A percentile compares a stretch with the other conserved stretches of the same genome.
Evolutionary conservation across 2,888 invertebrate species (phyloP).

Genomic region (Drosophila atripex): DNA sequence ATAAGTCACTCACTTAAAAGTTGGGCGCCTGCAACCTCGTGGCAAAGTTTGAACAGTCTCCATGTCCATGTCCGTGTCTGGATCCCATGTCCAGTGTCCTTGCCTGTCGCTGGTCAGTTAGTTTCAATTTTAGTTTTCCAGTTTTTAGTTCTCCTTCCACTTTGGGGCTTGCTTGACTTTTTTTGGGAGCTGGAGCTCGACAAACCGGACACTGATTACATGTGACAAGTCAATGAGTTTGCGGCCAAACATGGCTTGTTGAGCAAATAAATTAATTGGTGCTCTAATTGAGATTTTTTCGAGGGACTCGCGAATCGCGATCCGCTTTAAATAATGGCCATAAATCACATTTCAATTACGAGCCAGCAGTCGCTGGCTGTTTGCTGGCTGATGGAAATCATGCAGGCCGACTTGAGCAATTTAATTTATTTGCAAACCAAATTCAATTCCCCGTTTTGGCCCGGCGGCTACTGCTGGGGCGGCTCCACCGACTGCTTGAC

Average conservation of each 20-base stretch:
- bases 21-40: slow-evolving; percentile 65
- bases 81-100: slow-evolving; percentile 39
- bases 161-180: background rate
- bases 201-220: slow-evolving; percentile 72
- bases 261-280: slow-evolving; percentile 77
- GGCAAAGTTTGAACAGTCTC: slow-evolving; percentile 67
- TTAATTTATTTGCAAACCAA: slow-evolving; percentile 41
- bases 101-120: slow-evolving; percentile 62
- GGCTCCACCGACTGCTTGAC: slow-evolving; percentile 22
- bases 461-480: slow-evolving; percentile 17
- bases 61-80: slow-evolving; percentile 49
- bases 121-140: slow-evolving; percentile 76
- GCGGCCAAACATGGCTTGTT: slow-evolving; percentile 78
- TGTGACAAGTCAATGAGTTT: slow-evolving; percentile 79
- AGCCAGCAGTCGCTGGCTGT: slow-evolving; percentile 12
- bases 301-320: background rate
- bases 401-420: slow-evolving; percentile 32
- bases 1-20: slow-evolving; percentile 80
- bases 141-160: slow-evolving; percentile 21
- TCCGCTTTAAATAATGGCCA: slow-evolving; percentile 47
- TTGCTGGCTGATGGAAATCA: slow-evolving; percentile 39
- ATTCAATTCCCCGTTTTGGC: slow-evolving; percentile 54
- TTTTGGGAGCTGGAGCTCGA: slow-evolving; percentile 19
- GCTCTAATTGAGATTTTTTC: slow-evolving; percentile 71
- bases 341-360: slow-evolving; percentile 56